These are phyloP conservation scores for Papio anubis DNA, from an alignment of 2,113 vertebrate species.

Conservation along the genomic window DNA sequence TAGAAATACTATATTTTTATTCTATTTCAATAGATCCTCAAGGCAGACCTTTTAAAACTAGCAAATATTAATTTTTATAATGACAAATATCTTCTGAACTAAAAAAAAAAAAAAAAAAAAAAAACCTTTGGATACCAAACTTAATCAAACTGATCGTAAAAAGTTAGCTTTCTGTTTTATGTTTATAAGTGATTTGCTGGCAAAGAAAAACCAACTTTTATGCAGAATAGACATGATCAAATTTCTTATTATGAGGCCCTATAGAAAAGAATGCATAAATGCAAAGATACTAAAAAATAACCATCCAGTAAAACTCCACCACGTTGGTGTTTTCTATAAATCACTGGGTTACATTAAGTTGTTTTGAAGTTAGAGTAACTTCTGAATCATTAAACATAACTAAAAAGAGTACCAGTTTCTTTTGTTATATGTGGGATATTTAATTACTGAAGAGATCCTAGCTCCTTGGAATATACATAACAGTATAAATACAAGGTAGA, in stretches of 20 bases:
- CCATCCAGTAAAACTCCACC: neutral
- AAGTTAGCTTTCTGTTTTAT: neutral
- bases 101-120: conserved; percentile 19
- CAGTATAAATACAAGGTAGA: neutral
- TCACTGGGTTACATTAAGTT: neutral
- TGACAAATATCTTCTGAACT: conserved; percentile 71
- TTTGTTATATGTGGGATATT: neutral
- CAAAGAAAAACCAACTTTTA: neutral
- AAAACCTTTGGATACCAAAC: neutral
- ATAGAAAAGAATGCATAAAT: neutral
- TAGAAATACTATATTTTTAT: conserved; percentile 63
- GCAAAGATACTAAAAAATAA: neutral
- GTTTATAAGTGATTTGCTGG: conserved; percentile 15
- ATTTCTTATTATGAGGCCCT: neutral
- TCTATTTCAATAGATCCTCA: conserved; percentile 65
- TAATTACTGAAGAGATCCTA: neutral
- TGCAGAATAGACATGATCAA: neutral
- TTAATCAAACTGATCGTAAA: neutral
- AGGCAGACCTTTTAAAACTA: conserved; percentile 72
- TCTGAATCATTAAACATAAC: conserved; percentile 8
- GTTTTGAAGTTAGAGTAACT: conserved; percentile 26
- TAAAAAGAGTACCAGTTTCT: neutral
- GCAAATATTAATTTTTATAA: conserved; percentile 71
- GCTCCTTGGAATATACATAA: neutral
- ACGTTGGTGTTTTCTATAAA: conserved; percentile 46